Percentiles rank a stretch among this genome's conserved stretches.
Evolutionary conservation across 35 echinoderm and acorn worm species (phyloP).

Genomic region (Holothuria glaberrima): DNA sequence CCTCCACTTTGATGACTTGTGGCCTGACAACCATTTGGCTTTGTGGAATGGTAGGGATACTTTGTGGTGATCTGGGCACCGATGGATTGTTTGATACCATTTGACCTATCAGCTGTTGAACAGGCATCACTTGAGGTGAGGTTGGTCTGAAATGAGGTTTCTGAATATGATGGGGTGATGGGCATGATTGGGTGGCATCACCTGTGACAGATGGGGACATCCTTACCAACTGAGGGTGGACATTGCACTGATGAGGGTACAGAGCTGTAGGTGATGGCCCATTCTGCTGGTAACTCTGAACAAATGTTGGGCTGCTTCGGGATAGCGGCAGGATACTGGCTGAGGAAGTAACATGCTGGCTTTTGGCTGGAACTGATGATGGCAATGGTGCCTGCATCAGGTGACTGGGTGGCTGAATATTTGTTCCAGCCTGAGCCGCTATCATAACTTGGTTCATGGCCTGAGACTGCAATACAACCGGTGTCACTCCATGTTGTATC

Average conservation of each 20-base stretch:
- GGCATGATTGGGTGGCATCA: not conserved
- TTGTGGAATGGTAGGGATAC: too few relatives aligned
- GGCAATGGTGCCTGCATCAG: not conserved
- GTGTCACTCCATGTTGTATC: conserved; percentile 2
- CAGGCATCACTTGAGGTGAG: not conserved
- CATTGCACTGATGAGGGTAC: conserved; percentile 4
- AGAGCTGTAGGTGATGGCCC: not conserved
- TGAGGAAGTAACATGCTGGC: conserved; percentile 17
- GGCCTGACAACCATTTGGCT: too few relatives aligned
- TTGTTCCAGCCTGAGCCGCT: conserved; percentile 35
- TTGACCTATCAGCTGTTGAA: too few relatives aligned
- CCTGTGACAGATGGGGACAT: not conserved
- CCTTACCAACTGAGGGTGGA: conserved; percentile 14
- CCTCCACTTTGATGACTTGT: too few relatives aligned
- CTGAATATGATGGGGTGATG: not conserved
- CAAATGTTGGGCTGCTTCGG: conserved; percentile 6
- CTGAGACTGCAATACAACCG: conserved; percentile 13
- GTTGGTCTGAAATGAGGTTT: not conserved
- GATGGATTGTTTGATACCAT: too few relatives aligned
- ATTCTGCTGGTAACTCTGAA: not conserved
- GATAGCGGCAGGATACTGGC: not conserved
- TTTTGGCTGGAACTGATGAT: not conserved
- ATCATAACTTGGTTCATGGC: not conserved
- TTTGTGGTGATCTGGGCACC: too few relatives aligned
- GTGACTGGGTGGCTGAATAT: not conserved